Evolutionary conservation across 2,113 vertebrate species (phyloP), one percentile per base, ranked within the genome.

Genomic region (Odocoileus hemionus): DNA sequence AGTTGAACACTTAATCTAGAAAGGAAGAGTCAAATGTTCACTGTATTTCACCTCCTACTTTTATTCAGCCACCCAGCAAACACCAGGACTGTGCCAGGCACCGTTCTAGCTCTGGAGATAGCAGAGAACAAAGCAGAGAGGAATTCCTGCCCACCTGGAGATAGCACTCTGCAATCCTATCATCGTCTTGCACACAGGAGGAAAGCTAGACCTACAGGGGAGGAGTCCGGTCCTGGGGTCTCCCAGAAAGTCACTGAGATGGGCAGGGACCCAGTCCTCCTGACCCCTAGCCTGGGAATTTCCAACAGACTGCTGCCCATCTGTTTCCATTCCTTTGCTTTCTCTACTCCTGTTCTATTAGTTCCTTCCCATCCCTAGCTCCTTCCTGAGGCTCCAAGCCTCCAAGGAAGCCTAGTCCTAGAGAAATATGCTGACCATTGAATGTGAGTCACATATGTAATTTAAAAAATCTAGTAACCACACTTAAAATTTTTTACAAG

Each of bases 131-230:
- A 80, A 76, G 13, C 30, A 13, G 36, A 91, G n/a, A 70, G 55
- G 10, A 33, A 25, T 11, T 25, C 36, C 36, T 25, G 76, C 7
- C 43, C 50, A 61, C 6, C 21, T 74, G 30, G 30, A 47, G 39
- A 47, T 1, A 25, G n/a, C 0, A 0, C 12, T 47, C 54, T 67
- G 16, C 5, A 45, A 28, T 28, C 52, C 50, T 47, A 12, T 58
- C 50, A 23, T 8, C 0, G 0, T 11, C 80, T 55, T 25, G n/a
- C 52, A 25, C 39, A 57, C 15, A 26, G 39, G 70, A 55, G 30
- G 43, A 76, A 33, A 23, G 15, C 4, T 16, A 57, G n/a, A 43
- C n/a, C 0, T 6, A 13, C 36, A 23, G 57, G 45, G 47, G 12
- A 67, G 61, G 43, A 47, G 25, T 26, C 43, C 5, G 1, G 70